Evolutionary conservation across 2,888 invertebrate genomes (phyloP).

Genomic region (Epiblema foenella): DNA sequence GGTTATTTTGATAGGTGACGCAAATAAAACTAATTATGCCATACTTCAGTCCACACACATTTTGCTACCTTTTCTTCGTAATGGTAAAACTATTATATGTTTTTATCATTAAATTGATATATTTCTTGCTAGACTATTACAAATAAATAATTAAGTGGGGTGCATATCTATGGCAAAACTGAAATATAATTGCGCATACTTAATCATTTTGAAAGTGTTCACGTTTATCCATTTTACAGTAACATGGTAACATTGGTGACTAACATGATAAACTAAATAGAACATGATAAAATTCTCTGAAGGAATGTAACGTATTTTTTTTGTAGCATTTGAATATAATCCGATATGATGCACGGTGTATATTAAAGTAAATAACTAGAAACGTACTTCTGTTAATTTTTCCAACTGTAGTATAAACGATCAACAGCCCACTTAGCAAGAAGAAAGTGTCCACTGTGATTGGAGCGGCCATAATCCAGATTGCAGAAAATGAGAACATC

Average conservation of each 20-base stretch:
- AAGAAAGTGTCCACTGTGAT: constrained; percentile 88
- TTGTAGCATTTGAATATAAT: no score
- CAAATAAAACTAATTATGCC: background rate
- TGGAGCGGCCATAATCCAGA: constrained; percentile 72
- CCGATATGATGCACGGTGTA: background rate
- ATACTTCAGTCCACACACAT: background rate
- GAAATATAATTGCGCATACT: no score
- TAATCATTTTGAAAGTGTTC: no score
- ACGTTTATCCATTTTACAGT: background rate
- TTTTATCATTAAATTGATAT: no score
- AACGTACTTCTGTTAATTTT: constrained; percentile 66
- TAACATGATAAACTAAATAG: no score
- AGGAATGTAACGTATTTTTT: no score
- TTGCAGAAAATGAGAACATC: constrained; percentile 56
- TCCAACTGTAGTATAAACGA: constrained; percentile 68
- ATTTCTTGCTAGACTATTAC: no score
- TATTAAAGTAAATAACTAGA: background rate
- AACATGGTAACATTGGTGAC: no score
- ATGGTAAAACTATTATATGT: no score
- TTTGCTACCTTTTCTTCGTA: background rate
- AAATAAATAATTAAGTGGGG: no score
- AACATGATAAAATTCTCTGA: no score
- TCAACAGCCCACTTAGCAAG: constrained; percentile 66
- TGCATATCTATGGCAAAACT: no score
- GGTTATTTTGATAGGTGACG: background rate